phyloP scores from a whole-genome alignment of 2,888 invertebrate genomes.

The Neoascia interrupta region DNA sequence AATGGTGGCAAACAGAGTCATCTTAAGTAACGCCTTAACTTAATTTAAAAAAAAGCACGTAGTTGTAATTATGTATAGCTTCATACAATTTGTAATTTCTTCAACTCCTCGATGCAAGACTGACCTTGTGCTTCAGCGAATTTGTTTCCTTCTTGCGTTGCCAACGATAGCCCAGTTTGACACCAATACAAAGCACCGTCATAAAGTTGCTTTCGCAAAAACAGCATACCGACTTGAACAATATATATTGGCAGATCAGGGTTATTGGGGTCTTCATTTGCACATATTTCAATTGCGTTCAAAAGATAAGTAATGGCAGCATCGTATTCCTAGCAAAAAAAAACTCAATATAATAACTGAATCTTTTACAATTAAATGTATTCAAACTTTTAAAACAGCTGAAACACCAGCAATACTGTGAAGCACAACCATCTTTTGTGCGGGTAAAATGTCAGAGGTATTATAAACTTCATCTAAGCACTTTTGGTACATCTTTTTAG shows the following conservation, averaged over 20 bases:
- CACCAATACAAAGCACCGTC: constrained; percentile 77
- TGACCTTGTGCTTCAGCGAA: constrained; percentile 50
- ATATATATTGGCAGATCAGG: constrained; percentile 79
- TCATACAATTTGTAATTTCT: constrained; percentile 20
- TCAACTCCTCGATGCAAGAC: constrained; percentile 53
- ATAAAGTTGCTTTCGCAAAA: constrained; percentile 75
- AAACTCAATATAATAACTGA: too few relatives aligned
- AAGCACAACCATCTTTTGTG: constrained; percentile 80
- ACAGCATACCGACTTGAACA: constrained; percentile 78
- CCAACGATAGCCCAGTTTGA: constrained; percentile 76
- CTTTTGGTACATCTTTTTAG: constrained; percentile 77
- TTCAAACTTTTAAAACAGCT: constrained; percentile 53
- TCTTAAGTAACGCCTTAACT: too few relatives aligned
- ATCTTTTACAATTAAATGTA: not conserved
- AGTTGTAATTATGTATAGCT: too few relatives aligned
- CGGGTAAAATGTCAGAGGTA: constrained; percentile 78
- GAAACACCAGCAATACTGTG: constrained; percentile 78
- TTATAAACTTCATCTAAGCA: constrained; percentile 78
- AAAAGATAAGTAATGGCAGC: constrained; percentile 78
- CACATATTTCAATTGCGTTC: constrained; percentile 79
- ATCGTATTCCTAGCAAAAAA: constrained; percentile 74
- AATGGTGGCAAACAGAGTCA: too few relatives aligned
- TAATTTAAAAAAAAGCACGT: not conserved
- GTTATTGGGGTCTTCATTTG: constrained; percentile 77
- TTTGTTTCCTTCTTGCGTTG: constrained; percentile 57